Conservation (phyloP, 2,797 vertebrate species). For the Clangula hyemalis region DNA sequence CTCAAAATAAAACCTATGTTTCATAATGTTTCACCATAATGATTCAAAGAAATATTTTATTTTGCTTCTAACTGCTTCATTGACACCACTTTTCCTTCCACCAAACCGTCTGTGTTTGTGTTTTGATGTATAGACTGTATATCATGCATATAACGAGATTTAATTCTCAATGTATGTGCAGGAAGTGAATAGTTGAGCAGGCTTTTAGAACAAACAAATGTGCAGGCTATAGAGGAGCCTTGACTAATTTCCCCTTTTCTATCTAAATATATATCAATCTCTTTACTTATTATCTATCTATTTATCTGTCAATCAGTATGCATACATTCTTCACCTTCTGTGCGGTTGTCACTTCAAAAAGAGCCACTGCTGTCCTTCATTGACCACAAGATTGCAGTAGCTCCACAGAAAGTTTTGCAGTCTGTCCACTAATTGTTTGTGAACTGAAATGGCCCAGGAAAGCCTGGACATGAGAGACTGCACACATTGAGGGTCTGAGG, state of each 20-base stretch:
- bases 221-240: not conserved
- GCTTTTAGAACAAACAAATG: not conserved
- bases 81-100: not conserved
- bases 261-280: not conserved
- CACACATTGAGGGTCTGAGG: accelerated
- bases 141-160: not conserved
- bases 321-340: not conserved
- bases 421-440: not conserved
- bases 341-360: not conserved
- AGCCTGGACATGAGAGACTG: not conserved
- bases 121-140: not conserved
- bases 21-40: not conserved
- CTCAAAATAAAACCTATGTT: not conserved
- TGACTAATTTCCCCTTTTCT: not conserved
- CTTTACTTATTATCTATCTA: not conserved
- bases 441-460: not conserved
- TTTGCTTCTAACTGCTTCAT: not conserved
- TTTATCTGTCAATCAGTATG: not conserved
- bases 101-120: not conserved
- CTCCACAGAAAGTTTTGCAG: not conserved
- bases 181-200: conserved; percentile 27
- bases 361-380: not conserved
- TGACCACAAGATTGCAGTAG: conserved; percentile 1
- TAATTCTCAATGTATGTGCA: not conserved
- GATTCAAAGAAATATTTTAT: not conserved